These are phyloP conservation scores for Phylloscopus collybita DNA, from an alignment of 2,797 vertebrate species.

Conservation along the genomic window DNA sequence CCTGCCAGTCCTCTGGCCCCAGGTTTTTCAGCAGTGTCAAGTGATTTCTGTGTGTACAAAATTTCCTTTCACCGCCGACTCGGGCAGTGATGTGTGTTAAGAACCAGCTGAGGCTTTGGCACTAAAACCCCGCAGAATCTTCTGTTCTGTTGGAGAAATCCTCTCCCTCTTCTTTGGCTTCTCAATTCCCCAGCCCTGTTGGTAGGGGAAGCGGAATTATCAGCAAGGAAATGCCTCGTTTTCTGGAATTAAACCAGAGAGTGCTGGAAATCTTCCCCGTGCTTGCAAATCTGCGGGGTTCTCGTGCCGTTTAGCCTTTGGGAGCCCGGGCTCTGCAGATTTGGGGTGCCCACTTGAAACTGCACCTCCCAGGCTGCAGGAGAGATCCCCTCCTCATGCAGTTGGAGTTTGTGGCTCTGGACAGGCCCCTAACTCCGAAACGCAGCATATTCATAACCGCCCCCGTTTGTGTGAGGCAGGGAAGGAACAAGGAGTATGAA, in stretches of 20 bases:
- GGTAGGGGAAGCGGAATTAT: neutral
- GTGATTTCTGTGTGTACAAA: slow-evolving; percentile 2
- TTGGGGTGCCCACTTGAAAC: neutral
- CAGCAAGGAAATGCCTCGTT: neutral
- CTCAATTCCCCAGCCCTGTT: neutral
- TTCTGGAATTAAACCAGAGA: neutral
- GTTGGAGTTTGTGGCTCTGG: neutral
- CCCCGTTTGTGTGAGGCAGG: neutral
- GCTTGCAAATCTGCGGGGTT: neutral
- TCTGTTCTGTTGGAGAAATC: neutral
- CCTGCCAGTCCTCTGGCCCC: neutral
- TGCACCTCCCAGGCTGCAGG: neutral
- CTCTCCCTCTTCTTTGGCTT: neutral
- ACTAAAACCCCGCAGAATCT: neutral
- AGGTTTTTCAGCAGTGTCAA: neutral
- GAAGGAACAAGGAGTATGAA: slow-evolving; percentile 47
- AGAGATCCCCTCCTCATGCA: neutral
- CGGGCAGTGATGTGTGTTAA: neutral
- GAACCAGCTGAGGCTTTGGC: slow-evolving; percentile 24
- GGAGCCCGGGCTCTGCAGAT: neutral
- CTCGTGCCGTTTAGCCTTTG: fast-evolving
- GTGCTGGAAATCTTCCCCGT: neutral
- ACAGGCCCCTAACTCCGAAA: neutral
- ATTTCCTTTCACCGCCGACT: neutral
- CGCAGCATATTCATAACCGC: neutral